Evolutionary conservation across 35 echinoderm and acorn worm species (phyloP).

Genomic region (Anneissia japonica): DNA sequence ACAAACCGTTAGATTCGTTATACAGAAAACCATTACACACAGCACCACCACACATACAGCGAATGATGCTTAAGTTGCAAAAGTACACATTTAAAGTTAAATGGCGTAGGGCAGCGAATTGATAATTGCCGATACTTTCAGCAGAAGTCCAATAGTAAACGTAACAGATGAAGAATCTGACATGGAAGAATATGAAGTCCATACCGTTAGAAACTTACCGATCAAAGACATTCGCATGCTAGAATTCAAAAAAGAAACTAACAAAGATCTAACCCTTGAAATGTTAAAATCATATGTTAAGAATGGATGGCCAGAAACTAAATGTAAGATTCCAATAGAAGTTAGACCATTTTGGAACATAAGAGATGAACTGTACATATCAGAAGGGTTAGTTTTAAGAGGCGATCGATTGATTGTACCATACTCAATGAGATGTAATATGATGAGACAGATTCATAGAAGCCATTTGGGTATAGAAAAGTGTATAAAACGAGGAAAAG

Average conservation of each 20-base stretch:
- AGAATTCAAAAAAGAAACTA: slow-evolving; percentile 3
- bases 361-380: background rate
- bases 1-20: slow-evolving; percentile 30
- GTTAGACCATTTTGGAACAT: background rate
- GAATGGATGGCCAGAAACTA: slow-evolving; percentile 9
- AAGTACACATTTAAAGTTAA: slow-evolving; percentile 8
- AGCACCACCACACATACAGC: slow-evolving; percentile 25
- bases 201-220: background rate
- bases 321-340: background rate
- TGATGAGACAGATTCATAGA: background rate
- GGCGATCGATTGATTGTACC: background rate
- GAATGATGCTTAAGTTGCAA: slow-evolving; percentile 24
- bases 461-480: background rate
- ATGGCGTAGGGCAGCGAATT: slow-evolving; percentile 12
- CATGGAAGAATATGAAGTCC: background rate
- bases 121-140: slow-evolving; percentile 23
- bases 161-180: background rate
- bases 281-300: background rate
- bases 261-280: background rate
- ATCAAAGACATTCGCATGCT: background rate
- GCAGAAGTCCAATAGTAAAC: background rate
- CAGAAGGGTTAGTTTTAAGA: background rate
- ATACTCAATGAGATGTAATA: background rate
- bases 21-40: slow-evolving; percentile 18
- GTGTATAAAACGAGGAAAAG: background rate